A percentile compares a stretch with the other conserved stretches of the same genome.
These are phyloP conservation scores for Coryphaenoides rupestris DNA, from an alignment of 2,113 vertebrate genomes.

Conservation along the genomic window DNA sequence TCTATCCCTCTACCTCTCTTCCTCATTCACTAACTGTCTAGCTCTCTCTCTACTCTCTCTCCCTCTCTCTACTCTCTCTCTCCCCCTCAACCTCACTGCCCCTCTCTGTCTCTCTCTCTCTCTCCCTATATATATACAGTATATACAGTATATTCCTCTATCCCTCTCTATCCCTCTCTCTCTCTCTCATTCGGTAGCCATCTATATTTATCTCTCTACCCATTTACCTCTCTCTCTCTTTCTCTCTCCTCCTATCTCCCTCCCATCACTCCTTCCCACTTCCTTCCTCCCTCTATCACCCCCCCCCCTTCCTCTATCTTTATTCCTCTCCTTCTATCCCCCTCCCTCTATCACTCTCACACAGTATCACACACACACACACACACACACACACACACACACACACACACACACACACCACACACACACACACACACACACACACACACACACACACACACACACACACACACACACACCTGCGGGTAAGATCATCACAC, in stretches of 20 bases:
- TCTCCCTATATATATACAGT: no score
- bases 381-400: neutral
- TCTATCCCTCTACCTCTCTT: neutral
- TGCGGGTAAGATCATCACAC: conserved; percentile 23
- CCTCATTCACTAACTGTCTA: neutral
- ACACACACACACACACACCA: no score
- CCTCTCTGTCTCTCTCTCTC: no score
- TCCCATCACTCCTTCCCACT: no score
- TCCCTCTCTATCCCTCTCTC: no score
- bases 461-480: conserved; percentile 17
- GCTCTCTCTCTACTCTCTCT: neutral
- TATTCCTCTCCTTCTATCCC: neutral
- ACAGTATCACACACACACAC: neutral
- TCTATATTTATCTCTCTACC: no score
- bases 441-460: conserved; percentile 14
- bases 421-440: neutral
- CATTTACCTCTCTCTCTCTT: no score
- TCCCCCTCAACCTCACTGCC: neutral
- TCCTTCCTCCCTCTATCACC: no score
- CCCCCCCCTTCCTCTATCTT: no score
- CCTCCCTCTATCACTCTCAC: neutral
- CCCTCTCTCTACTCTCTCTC: neutral
- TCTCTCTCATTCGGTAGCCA: no score
- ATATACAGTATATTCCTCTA: no score
- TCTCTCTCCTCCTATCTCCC: no score